These are phyloP conservation scores for Heterotis niloticus DNA, from an alignment of 2,113 vertebrate genomes.

Conservation along the genomic window DNA sequence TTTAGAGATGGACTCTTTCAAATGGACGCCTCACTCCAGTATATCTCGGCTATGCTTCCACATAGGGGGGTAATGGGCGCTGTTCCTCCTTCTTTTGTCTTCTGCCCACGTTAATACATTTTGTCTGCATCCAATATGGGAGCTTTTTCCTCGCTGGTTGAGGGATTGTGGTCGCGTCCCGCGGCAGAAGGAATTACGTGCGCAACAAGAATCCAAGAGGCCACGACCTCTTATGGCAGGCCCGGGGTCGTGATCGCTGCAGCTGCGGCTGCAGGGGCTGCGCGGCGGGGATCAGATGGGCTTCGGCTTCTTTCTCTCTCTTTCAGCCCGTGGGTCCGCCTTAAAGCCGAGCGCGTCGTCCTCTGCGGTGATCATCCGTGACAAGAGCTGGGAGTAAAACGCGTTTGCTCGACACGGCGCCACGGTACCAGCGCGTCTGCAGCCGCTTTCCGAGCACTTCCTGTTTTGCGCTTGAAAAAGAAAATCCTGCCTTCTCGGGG, in stretches of 20 bases:
- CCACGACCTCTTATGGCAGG: not conserved
- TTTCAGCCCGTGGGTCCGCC: not conserved
- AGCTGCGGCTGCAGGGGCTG: not conserved
- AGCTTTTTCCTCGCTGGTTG: not conserved
- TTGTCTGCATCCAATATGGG: not conserved
- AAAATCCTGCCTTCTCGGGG: no score
- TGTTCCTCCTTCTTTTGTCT: not conserved
- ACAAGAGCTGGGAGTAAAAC: no score
- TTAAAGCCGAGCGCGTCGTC: not conserved
- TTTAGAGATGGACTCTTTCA: not conserved
- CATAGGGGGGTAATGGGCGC: not conserved
- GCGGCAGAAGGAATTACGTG: constrained; percentile 4
- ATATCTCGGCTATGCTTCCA: not conserved
- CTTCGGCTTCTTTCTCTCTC: not conserved
- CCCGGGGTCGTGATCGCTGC: not conserved
- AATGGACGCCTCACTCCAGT: not conserved
- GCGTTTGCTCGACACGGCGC: no score
- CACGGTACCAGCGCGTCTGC: no score
- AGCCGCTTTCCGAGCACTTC: no score
- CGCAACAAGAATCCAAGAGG: not conserved
- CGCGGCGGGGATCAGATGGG: not conserved
- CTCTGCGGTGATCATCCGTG: no score
- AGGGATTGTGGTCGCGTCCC: not conserved
- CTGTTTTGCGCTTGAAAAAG: no score
- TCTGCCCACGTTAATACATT: constrained; percentile 12